Base-by-base conservation (phyloP, 2,113 vertebrate species). In the Menura novaehollandiae region DNA sequence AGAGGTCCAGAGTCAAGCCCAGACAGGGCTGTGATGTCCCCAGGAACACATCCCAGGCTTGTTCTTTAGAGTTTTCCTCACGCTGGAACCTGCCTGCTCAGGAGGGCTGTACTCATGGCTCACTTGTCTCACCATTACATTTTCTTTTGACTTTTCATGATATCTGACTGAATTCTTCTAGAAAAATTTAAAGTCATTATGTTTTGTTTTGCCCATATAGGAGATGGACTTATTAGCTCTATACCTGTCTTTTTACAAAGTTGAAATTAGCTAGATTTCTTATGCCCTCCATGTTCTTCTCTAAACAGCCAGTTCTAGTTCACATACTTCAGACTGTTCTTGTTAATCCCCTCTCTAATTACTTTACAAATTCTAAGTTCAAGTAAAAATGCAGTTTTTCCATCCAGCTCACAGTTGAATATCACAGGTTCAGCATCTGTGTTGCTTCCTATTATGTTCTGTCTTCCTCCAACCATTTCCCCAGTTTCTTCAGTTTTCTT, bases 11-110 rank as follows among this genome's bases (percentile, higher is more conserved):
- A 62, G 9, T 51, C 44, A 91, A 89, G 30, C 21, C 27, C 22
- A 52, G 1, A 3, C 7, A 47, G 17, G 1, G 9, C 26, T 52
- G 17, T 52, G n/a, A 8, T 74, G 28, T 60, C 21, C 9, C 26
- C 37, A 20, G 23, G 13, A 79, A 2, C n/a, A 76, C 5, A 60
- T 1, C 5, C 19, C 12, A 35, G 2, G 2, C 4, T 39, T 32
- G 10, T 37, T 53, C 5, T 63, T 80, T 8, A 69, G 23, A 66
- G 24, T 15, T 94, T 58, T 52, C 35, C 13, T 30, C 0, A 1
- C 58, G 11, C 56, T 82, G 44, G 32, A 86, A 64, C 16, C 6
- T 85, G 14, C n/a, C 28, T 66, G 30, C 33, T 41, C 9, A 15
- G 44, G 11, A 7, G 22, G n/a, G 5, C 13, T 51, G 26, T 72